phyloP scores from a whole-genome alignment of 2,113 vertebrate genomes.

The Apteryx mantelli region DNA sequence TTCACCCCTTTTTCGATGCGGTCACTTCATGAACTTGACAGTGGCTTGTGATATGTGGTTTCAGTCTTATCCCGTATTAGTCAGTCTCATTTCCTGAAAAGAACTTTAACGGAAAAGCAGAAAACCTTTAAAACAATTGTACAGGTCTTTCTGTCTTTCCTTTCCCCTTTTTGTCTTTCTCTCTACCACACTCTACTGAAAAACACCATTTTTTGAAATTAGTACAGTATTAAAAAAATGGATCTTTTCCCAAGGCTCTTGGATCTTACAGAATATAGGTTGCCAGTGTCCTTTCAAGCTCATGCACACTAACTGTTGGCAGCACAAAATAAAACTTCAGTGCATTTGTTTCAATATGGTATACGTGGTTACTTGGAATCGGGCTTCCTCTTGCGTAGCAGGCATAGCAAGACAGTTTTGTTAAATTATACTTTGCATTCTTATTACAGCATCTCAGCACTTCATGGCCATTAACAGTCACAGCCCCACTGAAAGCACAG shows the following conservation, averaged over 20 bases:
- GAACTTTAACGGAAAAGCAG: not conserved
- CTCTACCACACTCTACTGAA: not conserved
- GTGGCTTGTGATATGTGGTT: slow-evolving; percentile 16
- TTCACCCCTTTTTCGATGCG: slow-evolving; percentile 17
- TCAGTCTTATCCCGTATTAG: not conserved
- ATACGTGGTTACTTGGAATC: not conserved
- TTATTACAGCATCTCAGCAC: not conserved
- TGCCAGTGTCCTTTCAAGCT: not conserved
- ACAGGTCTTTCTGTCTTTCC: not conserved
- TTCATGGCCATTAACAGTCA: not conserved
- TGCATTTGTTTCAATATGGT: not conserved
- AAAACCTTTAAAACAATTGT: not conserved
- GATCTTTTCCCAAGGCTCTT: not conserved
- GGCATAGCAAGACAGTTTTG: not conserved
- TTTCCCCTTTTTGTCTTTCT: not conserved
- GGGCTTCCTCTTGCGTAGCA: accelerated
- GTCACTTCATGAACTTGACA: slow-evolving; percentile 7
- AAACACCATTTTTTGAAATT: not conserved
- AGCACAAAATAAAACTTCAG: not conserved
- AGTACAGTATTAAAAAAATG: not conserved
- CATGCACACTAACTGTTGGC: not conserved
- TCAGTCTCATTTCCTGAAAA: slow-evolving; percentile 29
- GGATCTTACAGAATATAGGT: not conserved
- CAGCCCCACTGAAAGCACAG: not conserved
- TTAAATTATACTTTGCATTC: not conserved